Evolutionary conservation across 2,797 vertebrate species (phyloP).

Genomic region (Poecilia velifera): DNA sequence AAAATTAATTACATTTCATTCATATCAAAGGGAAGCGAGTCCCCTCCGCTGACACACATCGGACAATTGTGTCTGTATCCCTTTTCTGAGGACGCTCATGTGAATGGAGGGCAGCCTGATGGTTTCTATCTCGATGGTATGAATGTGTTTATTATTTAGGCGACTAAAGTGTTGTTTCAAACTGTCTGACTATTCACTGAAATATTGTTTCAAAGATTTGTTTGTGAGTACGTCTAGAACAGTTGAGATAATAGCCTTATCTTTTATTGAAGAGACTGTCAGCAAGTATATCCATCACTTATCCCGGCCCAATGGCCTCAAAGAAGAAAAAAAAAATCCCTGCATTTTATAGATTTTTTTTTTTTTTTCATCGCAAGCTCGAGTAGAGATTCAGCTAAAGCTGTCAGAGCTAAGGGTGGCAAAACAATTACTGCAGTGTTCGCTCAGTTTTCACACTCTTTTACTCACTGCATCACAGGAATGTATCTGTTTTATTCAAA

Average conservation of each 20-base stretch:
- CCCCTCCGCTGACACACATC: constrained; percentile 58
- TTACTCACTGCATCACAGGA: constrained; percentile 24
- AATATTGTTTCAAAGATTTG: constrained; percentile 48
- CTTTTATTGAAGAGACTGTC: constrained; percentile 56
- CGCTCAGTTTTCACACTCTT: constrained; percentile 19
- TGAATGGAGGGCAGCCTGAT: constrained; percentile 52
- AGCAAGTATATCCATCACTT: constrained; percentile 44
- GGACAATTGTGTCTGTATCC: constrained; percentile 52
- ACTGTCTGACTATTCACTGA: constrained; percentile 47
- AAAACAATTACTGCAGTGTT: constrained; percentile 25
- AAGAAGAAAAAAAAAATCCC: constrained; percentile 18
- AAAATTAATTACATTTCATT: constrained; percentile 74
- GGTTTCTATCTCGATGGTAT: constrained; percentile 46
- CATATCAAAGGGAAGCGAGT: constrained; percentile 70
- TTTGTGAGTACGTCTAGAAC: constrained; percentile 47
- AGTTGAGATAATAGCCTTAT: constrained; percentile 49
- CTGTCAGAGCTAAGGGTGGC: constrained; percentile 11
- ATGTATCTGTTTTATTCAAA: constrained; percentile 13
- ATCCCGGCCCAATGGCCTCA: constrained; percentile 27
- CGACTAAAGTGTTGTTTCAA: constrained; percentile 38
- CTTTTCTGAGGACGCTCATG: constrained; percentile 48
- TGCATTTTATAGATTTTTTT: constrained; percentile 16
- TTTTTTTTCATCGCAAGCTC: constrained; percentile 17
- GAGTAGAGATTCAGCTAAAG: constrained; percentile 12
- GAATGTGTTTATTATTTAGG: constrained; percentile 64